phyloP scores from a whole-genome alignment of 2,888 invertebrate species.

The Neocrepidodera transversa region DNA sequence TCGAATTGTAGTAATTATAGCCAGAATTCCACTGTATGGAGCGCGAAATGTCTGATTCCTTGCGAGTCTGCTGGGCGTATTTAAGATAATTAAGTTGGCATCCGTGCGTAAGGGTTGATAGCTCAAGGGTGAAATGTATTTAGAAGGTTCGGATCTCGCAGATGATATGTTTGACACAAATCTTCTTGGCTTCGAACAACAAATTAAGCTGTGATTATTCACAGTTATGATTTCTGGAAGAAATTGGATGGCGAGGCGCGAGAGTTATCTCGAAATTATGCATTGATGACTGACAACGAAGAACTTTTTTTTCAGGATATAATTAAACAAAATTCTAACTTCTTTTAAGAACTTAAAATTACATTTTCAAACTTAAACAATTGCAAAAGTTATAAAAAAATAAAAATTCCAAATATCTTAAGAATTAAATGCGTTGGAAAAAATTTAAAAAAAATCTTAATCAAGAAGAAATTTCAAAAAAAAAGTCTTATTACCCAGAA shows the following conservation, averaged over 20 bases:
- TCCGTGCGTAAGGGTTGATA: constrained; percentile 14
- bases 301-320: no score
- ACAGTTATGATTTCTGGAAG: background rate
- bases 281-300: background rate
- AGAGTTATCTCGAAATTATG: background rate
- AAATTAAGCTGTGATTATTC: constrained; percentile 2
- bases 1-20: background rate
- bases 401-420: no score
- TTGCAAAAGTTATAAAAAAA: no score
- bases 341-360: no score
- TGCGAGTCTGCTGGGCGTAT: constrained; percentile 1
- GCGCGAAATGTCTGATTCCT: background rate
- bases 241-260: background rate
- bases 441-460: no score
- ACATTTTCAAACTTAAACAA: no score
- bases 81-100: constrained; percentile 18
- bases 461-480: no score
- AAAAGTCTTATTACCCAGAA: no score
- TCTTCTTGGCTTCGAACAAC: constrained; percentile 2
- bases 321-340: no score
- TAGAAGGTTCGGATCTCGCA: constrained; percentile 2
- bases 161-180: constrained; percentile 2
- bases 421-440: no score
- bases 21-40: background rate
- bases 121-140: constrained; percentile 20